Evolutionary conservation across 92 coral and sea anemone species (phyloP).

Genomic region (Epizoanthus scotinus): DNA sequence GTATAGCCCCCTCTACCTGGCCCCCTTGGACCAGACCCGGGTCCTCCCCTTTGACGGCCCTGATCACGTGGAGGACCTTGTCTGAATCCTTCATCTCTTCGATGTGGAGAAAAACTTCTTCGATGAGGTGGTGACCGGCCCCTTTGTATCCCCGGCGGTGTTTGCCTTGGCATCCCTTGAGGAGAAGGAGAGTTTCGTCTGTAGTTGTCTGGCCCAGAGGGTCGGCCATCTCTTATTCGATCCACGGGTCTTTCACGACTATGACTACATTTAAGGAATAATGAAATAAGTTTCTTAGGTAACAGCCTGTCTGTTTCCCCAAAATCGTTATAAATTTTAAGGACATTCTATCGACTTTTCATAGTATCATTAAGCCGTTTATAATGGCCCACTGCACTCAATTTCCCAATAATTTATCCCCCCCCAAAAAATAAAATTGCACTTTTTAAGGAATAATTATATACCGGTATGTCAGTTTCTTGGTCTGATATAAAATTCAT

Average conservation of each 20-base stretch:
- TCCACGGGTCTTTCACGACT: conserved; percentile 72
- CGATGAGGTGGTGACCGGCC: conserved; percentile 55
- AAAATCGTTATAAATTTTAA: too few species aligned
- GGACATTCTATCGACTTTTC: too few species aligned
- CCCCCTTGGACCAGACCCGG: conserved; percentile 54
- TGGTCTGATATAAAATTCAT: too few species aligned
- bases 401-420: too few species aligned
- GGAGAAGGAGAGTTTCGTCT: conserved; percentile 73
- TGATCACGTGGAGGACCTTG: conserved; percentile 78
- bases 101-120: conserved; percentile 66
- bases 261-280: conserved; percentile 39
- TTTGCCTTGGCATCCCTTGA: conserved; percentile 61
- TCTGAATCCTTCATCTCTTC: conserved; percentile 79
- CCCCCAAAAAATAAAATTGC: too few species aligned
- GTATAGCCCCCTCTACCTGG: conserved; percentile 72
- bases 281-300: neutral
- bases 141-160: conserved; percentile 63
- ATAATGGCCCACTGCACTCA: too few species aligned
- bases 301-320: too few species aligned
- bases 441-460: too few species aligned
- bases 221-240: conserved; percentile 71
- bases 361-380: too few species aligned
- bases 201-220: conserved; percentile 73
- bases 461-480: too few species aligned
- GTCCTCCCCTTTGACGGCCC: conserved; percentile 58